phyloP scores from a whole-genome alignment of 2,888 invertebrate species.

The Dusona sp. region DNA sequence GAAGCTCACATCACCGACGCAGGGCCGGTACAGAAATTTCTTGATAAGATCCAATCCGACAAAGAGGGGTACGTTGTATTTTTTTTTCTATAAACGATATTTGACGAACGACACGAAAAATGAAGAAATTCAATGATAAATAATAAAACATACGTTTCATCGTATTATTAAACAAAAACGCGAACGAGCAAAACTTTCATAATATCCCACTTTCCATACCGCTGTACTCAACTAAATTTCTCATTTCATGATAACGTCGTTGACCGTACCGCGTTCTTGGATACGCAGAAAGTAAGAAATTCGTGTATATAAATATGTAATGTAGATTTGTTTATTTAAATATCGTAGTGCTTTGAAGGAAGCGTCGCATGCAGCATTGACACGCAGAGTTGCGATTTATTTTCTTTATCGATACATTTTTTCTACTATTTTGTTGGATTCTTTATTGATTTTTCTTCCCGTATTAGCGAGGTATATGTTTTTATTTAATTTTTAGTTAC shows the following conservation, averaged over 20 bases:
- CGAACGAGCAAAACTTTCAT: neutral
- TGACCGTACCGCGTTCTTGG: conserved; percentile 73
- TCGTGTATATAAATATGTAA: conserved; percentile 13
- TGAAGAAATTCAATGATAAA: neutral
- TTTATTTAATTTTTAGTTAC: conserved; percentile 30
- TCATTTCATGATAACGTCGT: conserved; percentile 68
- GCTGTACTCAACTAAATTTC: conserved; percentile 52
- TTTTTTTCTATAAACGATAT: conserved; percentile 13
- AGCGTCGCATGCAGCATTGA: conserved; percentile 52
- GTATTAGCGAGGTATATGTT: neutral
- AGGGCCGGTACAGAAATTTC: conserved; percentile 94
- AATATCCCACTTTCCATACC: neutral
- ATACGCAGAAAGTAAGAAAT: conserved; percentile 80
- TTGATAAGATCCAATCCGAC: conserved; percentile 96
- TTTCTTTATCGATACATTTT: conserved; percentile 2
- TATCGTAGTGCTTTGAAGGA: conserved; percentile 51
- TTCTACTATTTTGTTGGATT: neutral
- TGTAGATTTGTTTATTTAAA: neutral
- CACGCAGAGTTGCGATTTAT: conserved; percentile 7
- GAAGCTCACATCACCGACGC: conserved; percentile 90
- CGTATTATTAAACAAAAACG: conserved; percentile 30
- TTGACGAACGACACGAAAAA: conserved; percentile 31
- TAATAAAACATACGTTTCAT: neutral
- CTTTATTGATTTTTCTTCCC: conserved; percentile 13
- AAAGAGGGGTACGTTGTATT: conserved; percentile 93